Evolutionary conservation across 2,797 vertebrate genomes (phyloP).

Genomic region (Onychomys arenicola): DNA sequence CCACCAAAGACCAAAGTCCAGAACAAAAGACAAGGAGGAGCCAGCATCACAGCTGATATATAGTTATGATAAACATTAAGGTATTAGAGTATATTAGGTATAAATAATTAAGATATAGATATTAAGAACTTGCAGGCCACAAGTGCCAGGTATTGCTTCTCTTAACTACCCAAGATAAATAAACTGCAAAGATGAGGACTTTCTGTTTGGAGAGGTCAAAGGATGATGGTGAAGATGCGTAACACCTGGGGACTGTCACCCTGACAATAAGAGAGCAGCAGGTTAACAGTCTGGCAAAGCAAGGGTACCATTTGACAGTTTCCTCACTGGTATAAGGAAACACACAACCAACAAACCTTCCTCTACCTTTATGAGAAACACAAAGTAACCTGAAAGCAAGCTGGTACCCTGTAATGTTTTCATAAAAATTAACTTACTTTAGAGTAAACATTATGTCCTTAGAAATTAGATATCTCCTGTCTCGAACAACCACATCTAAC

Average conservation of each 20-base stretch:
- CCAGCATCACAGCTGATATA: not conserved
- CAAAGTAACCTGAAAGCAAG: conserved; percentile 17
- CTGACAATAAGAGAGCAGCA: not conserved
- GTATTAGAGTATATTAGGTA: not conserved
- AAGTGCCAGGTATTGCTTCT: not conserved
- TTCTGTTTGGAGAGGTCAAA: not conserved
- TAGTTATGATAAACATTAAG: no score
- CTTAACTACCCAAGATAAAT: not conserved
- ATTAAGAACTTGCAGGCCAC: not conserved
- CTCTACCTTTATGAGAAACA: not conserved
- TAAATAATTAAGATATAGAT: not conserved
- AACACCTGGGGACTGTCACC: not conserved
- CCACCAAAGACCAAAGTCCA: not conserved
- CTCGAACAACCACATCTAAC: not conserved
- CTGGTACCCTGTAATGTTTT: not conserved
- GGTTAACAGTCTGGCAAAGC: not conserved
- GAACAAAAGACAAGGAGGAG: not conserved
- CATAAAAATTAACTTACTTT: conserved; percentile 12
- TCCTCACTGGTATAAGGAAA: not conserved
- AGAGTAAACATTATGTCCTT: not conserved
- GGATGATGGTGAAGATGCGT: not conserved
- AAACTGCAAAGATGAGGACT: not conserved
- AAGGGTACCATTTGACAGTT: not conserved
- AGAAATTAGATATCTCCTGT: conserved; percentile 5
- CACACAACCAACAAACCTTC: not conserved